phyloP scores from a whole-genome alignment of 1,140 invertebrate genomes.

The Atta cephalotes region DNA sequence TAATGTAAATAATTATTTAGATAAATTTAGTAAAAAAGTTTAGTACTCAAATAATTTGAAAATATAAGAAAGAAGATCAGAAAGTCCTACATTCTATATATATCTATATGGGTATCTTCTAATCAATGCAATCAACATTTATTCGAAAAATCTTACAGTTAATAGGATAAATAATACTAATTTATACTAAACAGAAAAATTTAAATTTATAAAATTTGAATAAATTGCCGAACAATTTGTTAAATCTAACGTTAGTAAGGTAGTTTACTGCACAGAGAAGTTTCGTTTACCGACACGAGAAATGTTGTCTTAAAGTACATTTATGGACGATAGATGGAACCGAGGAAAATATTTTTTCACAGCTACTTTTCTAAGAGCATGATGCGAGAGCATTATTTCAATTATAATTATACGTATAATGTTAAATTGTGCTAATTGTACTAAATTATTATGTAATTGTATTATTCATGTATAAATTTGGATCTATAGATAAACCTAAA shows the following conservation, averaged over 20 bases:
- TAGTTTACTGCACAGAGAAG: slow-evolving; percentile 65
- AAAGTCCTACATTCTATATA: not conserved
- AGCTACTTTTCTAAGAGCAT: not conserved
- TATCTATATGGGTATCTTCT: not conserved
- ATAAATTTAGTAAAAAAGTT: not conserved
- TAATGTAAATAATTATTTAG: slow-evolving; percentile 9
- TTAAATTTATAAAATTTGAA: not conserved
- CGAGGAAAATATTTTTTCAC: slow-evolving; percentile 58
- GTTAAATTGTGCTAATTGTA: slow-evolving; percentile 15
- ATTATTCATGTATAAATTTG: slow-evolving; percentile 28
- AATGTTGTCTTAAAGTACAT: slow-evolving; percentile 1
- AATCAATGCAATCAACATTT: not conserved
- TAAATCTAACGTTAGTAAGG: slow-evolving; percentile 73
- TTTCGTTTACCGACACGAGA: slow-evolving; percentile 62
- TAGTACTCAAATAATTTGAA: not conserved
- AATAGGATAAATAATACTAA: not conserved
- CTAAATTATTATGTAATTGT: slow-evolving; percentile 44
- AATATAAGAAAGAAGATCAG: not conserved
- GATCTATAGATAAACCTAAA: slow-evolving; percentile 68
- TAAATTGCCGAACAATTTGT: too few species aligned
- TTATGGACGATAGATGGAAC: slow-evolving; percentile 66
- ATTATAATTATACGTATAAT: not conserved
- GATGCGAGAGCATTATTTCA: not conserved
- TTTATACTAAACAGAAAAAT: not conserved
- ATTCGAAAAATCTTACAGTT: not conserved